Conservation (phyloP, 2,797 vertebrate species). For the Astyanax mexicanus region DNA sequence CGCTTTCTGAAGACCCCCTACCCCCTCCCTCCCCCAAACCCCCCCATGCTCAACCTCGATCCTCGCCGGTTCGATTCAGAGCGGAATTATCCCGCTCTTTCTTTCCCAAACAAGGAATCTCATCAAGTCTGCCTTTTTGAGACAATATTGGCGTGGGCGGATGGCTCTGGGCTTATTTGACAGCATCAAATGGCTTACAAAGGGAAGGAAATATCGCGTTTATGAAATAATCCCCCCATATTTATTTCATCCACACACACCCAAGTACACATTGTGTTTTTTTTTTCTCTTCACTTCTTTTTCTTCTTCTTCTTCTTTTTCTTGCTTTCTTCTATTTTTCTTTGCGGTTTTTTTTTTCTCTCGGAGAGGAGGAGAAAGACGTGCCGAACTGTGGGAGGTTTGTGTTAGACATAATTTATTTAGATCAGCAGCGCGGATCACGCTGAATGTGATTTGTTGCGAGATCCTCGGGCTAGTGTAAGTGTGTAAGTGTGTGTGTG, state of each 20-base stretch:
- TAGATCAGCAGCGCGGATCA: constrained; percentile 68
- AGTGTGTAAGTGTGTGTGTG: constrained; percentile 55
- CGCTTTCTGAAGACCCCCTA: not conserved
- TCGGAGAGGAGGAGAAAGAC: constrained; percentile 61
- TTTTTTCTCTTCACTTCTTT: constrained; percentile 53
- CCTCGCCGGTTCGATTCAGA: constrained; percentile 49
- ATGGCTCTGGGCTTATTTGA: constrained; percentile 79
- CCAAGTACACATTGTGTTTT: constrained; percentile 30
- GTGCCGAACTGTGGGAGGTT: constrained; percentile 72
- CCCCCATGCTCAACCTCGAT: not conserved
- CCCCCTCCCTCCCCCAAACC: no score
- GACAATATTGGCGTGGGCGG: constrained; percentile 77
- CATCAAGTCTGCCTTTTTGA: constrained; percentile 73
- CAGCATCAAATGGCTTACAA: constrained; percentile 79
- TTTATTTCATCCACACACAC: constrained; percentile 70
- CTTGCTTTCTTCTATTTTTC: constrained; percentile 53
- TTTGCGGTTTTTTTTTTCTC: constrained; percentile 4
- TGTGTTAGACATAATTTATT: constrained; percentile 71
- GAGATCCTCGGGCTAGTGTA: constrained; percentile 69
- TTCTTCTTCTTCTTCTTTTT: constrained; percentile 55
- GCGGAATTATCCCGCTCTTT: constrained; percentile 56
- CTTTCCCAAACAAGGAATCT: constrained; percentile 60
- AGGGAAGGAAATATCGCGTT: constrained; percentile 77
- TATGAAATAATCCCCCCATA: constrained; percentile 80
- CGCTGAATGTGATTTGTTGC: constrained; percentile 66